phyloP scores from a whole-genome alignment of 2,888 invertebrate species.

The Meandrusa payeni region DNA sequence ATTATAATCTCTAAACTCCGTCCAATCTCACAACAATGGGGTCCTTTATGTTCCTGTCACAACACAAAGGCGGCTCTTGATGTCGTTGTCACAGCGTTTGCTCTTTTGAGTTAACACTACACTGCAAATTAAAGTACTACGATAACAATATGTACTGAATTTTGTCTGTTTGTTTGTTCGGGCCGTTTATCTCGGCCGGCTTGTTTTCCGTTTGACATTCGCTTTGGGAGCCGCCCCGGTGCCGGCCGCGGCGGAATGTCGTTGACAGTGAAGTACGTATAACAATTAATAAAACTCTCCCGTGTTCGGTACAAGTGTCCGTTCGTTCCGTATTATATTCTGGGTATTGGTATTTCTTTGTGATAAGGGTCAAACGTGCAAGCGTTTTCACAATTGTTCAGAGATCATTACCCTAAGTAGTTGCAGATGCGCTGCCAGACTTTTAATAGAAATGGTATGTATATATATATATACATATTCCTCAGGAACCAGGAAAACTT shows the following conservation, averaged over 20 bases:
- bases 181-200: slow-evolving; percentile 70
- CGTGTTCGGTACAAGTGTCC: slow-evolving; percentile 47
- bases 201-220: slow-evolving; percentile 50
- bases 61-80: slow-evolving; percentile 56
- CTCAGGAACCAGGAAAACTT: too few species aligned
- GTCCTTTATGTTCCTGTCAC: slow-evolving; percentile 58
- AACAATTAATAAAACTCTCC: slow-evolving; percentile 76
- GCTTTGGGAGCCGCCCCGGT: slow-evolving; percentile 58
- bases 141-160: slow-evolving; percentile 65
- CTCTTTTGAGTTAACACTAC: slow-evolving; percentile 75
- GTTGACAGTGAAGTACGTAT: slow-evolving; percentile 78
- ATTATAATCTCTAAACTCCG: slow-evolving; percentile 47
- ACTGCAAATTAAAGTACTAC: slow-evolving; percentile 74
- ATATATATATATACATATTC: too few species aligned
- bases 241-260: slow-evolving; percentile 68
- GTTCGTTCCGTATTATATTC: slow-evolving; percentile 50
- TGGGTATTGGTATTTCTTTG: slow-evolving; percentile 26
- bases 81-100: slow-evolving; percentile 65
- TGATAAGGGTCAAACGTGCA: too few species aligned
- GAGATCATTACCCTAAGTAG: too few species aligned
- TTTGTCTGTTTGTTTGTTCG: slow-evolving; percentile 48
- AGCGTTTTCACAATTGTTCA: too few species aligned
- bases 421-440: too few species aligned
- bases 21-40: slow-evolving; percentile 52
- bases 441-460: too few species aligned